phyloP scores from a whole-genome alignment of 2,888 invertebrate species.

The Ferrisia virgata region DNA sequence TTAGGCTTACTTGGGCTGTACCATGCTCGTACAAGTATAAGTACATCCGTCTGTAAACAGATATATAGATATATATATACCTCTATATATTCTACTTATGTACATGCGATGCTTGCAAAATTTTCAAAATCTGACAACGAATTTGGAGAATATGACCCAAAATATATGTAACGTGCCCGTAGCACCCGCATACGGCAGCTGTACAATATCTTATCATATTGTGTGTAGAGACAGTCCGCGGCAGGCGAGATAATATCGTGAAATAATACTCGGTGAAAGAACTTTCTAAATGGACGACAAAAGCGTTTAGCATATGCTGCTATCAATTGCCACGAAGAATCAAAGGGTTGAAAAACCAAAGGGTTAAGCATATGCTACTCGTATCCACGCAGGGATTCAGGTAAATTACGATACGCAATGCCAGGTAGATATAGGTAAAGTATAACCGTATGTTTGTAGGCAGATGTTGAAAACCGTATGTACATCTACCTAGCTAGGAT shows the following conservation, averaged over 20 bases:
- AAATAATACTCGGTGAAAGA: constrained; percentile 13
- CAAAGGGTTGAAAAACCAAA: constrained; percentile 9
- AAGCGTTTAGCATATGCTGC: not conserved
- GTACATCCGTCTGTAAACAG: not conserved
- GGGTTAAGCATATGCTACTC: constrained; percentile 17
- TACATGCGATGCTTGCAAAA: not conserved
- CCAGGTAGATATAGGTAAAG: not conserved
- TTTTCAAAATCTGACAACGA: not conserved
- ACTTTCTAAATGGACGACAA: not conserved
- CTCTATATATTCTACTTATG: too few species aligned
- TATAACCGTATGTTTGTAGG: not conserved
- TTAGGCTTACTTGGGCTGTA: too few species aligned
- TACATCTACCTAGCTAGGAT: not conserved
- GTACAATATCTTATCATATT: not conserved
- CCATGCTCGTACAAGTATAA: too few species aligned
- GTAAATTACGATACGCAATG: constrained; percentile 23
- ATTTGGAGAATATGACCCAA: not conserved
- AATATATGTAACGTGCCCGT: not conserved
- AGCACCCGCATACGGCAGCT: not conserved
- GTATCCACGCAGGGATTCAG: not conserved
- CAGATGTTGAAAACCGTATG: too few species aligned
- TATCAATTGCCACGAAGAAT: not conserved
- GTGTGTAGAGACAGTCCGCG: not conserved
- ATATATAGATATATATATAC: too few species aligned
- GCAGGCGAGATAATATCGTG: not conserved